These are phyloP conservation scores for Tiaroga cobitis DNA, from an alignment of 2,797 vertebrate genomes.

Conservation along the genomic window DNA sequence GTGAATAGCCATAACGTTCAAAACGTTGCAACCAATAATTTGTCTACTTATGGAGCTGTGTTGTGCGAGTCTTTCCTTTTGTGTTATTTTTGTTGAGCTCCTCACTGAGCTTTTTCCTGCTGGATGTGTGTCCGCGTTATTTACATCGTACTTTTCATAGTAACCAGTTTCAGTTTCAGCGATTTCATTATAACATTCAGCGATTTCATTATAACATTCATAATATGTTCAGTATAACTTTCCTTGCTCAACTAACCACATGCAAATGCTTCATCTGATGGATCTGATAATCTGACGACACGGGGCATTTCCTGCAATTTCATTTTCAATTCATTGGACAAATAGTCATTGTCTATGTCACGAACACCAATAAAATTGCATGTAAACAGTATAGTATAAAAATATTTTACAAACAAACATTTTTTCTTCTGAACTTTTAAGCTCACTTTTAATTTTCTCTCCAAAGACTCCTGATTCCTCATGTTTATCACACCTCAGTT, in stretches of 20 bases:
- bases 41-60: too few relatives aligned
- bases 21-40: too few relatives aligned
- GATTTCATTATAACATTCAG: not conserved
- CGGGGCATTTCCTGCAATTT: slow-evolving; percentile 11
- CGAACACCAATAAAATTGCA: not conserved
- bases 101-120: not conserved
- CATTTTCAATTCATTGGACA: not conserved
- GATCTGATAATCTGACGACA: not conserved
- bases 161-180: not conserved
- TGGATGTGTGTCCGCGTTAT: not conserved
- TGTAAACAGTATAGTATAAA: not conserved
- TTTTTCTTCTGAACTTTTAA: not conserved
- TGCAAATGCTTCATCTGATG: slow-evolving; percentile 22
- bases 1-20: too few relatives aligned
- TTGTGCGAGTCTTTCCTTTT: too few relatives aligned
- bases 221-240: not conserved
- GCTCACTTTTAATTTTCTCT: not conserved
- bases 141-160: not conserved
- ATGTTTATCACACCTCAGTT: not conserved
- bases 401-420: not conserved
- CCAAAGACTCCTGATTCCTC: not conserved
- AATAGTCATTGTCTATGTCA: not conserved
- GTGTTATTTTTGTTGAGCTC: not conserved
- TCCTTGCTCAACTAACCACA: not conserved
- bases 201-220: not conserved